Conservation (phyloP, 2,113 vertebrate genomes). For the Burhinus bistriatus region DNA sequence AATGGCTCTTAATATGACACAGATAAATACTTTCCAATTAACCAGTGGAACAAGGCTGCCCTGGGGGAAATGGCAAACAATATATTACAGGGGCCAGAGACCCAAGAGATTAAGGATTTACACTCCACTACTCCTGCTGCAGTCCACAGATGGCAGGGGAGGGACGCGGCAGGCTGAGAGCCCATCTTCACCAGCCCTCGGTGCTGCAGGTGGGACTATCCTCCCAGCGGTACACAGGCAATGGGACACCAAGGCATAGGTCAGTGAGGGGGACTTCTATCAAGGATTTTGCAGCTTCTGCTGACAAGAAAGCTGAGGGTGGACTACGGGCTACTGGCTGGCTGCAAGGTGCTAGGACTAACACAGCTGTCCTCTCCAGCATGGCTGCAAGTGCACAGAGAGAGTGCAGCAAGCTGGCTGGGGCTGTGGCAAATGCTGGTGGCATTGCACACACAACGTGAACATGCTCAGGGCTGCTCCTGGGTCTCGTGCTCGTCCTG, state of each 20-base stretch:
- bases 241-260: neutral
- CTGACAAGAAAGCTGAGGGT: neutral
- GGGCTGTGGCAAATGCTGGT: neutral
- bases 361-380: neutral
- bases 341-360: neutral
- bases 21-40: conserved; percentile 64
- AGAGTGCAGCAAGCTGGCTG: neutral
- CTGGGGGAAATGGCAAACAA: conserved; percentile 49
- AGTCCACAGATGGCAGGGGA: neutral
- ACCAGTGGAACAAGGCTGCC: conserved; percentile 44
- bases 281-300: neutral
- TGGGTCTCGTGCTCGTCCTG: neutral
- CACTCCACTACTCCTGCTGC: neutral
- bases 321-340: neutral
- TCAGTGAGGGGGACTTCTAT: neutral
- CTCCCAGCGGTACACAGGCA: neutral
- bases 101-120: conserved; percentile 17
- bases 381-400: neutral
- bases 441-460: too few species aligned
- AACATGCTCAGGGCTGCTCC: neutral
- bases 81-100: neutral
- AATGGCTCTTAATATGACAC: conserved; percentile 56
- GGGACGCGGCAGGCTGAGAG: neutral
- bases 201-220: neutral
- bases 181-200: neutral